Percentiles rank a stretch among this genome's conserved stretches.
These are phyloP conservation scores for Rhinichthys klamathensis DNA, from an alignment of 2,113 vertebrate genomes.

Conservation along the genomic window DNA sequence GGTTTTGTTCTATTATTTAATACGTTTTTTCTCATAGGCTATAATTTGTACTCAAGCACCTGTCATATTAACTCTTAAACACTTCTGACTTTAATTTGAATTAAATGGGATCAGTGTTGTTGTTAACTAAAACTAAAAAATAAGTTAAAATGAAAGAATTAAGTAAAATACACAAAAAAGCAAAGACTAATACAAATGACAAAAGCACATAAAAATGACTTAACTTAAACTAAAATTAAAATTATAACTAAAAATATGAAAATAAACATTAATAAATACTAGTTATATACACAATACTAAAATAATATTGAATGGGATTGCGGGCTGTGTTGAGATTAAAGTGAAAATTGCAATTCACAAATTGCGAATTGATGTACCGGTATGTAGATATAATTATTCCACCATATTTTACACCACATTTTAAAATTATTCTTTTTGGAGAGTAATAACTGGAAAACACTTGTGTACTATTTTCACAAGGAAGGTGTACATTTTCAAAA, in stretches of 20 bases:
- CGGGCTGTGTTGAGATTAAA: no score
- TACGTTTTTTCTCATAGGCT: background rate
- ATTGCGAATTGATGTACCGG: no score
- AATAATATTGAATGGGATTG: no score
- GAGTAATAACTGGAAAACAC: no score
- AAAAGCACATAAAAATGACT: background rate
- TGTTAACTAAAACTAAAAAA: background rate
- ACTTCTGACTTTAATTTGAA: background rate
- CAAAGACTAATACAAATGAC: background rate
- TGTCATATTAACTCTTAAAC: background rate
- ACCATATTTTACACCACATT: no score
- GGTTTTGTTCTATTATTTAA: constrained; percentile 25
- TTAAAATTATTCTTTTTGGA: no score
- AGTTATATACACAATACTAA: no score
- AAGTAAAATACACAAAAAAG: background rate
- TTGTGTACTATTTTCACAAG: no score
- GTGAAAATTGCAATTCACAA: background rate
- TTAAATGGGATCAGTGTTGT: background rate
- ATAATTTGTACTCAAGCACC: constrained; percentile 8
- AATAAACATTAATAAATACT: no score
- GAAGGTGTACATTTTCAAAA: no score
- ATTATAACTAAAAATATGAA: background rate
- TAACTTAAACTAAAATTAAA: background rate
- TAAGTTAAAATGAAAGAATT: background rate
- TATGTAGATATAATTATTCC: no score